Base-by-base conservation (phyloP, 2,797 vertebrate species). In the Galago senegalensis region DNA sequence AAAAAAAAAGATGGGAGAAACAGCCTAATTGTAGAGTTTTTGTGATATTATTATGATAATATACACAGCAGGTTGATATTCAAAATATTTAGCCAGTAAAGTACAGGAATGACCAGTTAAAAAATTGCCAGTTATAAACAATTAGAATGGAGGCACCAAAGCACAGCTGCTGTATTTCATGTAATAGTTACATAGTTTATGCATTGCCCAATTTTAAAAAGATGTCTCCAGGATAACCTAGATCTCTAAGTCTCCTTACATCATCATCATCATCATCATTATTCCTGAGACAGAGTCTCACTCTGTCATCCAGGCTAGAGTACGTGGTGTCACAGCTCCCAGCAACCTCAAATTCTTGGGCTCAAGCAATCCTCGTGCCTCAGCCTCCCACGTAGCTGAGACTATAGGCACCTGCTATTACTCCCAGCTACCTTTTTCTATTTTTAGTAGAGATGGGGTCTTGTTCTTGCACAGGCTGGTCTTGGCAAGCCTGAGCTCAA, bases 201-300 rank as follows among this genome's bases (percentile, higher is more conserved):
- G 43, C 4, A 56, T 80, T 58, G n/a, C 25, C 69, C 80, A 25
- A 83, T 79, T 91, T 82, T 93, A 76, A 89, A 94, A 91, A 95
- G 40, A 20, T 56, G 49, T 92, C 56, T 89, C 56, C 21, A 70
- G 34, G 61, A 70, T 67, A 43, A 94, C 14, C 31, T 63, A 75
- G 63, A 77, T 89, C 79, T 85, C 23, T 0, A 76, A 83, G 40
- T 89, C 46, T 93, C 17, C 37, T 92, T 70, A 75, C 21, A 11
- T 89, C 79, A 89, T 56, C 58, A 46, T 70, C 69, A 80, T 49
- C 12, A 49, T 49, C 10, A 49, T 49, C 10, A 49, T 49, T 46
- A 46, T 46, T 49, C 11, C 10, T 49, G 12, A 49, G 46, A 49
- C 12, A 49, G 46, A 49, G 46, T 49, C 46, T 49, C 46, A 49